A percentile compares a stretch with the other conserved stretches of the same genome.
These are phyloP conservation scores for Calephelis nemesis DNA, from an alignment of 1,140 invertebrate genomes.

Conservation along the genomic window DNA sequence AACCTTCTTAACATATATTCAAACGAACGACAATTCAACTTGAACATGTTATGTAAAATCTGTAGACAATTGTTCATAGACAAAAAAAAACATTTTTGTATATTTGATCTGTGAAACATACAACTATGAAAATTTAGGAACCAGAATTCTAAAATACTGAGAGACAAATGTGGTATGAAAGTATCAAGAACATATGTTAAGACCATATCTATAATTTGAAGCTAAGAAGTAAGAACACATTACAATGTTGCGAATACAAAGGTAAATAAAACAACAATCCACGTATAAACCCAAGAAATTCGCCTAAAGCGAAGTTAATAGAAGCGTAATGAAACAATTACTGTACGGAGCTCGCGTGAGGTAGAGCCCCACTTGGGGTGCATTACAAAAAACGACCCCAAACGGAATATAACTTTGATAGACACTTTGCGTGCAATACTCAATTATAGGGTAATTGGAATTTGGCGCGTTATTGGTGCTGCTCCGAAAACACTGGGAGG, in stretches of 20 bases:
- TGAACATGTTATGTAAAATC: too few relatives aligned
- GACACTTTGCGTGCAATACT: conserved; percentile 66
- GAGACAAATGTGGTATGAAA: too few relatives aligned
- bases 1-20: too few relatives aligned
- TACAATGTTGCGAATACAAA: not conserved
- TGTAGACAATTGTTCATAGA: too few relatives aligned
- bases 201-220: too few relatives aligned
- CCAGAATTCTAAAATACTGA: too few relatives aligned
- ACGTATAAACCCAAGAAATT: conserved; percentile 47
- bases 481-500: conserved; percentile 47
- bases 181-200: too few relatives aligned
- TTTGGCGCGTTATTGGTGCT: conserved; percentile 69
- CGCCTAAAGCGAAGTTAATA: conserved; percentile 69
- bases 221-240: too few relatives aligned
- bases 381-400: conserved; percentile 58
- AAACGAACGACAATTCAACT: too few relatives aligned
- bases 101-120: too few relatives aligned
- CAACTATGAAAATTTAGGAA: too few relatives aligned
- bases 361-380: conserved; percentile 53
- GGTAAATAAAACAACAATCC: not conserved
- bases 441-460: conserved; percentile 66
- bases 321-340: conserved; percentile 78
- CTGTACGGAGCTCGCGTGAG: conserved; percentile 67
- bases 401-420: conserved; percentile 72
- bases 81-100: too few relatives aligned